Percentiles rank a stretch among this genome's conserved stretches.
Evolutionary conservation across 92 coral and sea anemone genomes (phyloP).

Genomic region (Hydrozoanthus gracilis): DNA sequence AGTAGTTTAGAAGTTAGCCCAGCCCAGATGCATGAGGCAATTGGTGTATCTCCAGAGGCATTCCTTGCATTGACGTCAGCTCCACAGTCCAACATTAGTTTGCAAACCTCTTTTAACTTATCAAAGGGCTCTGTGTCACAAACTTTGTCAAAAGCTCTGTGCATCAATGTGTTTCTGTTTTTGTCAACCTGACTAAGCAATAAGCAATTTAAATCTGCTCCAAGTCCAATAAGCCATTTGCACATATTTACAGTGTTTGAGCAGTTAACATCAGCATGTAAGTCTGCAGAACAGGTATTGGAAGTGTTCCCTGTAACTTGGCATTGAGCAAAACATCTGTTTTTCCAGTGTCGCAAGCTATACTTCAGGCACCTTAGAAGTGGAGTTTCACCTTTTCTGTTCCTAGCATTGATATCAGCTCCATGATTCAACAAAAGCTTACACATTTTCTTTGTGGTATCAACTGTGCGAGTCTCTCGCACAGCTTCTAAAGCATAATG

Average conservation of each 20-base stretch:
- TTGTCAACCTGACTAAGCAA: neutral
- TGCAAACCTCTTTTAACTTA: slow-evolving; percentile 1
- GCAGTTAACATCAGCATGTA: neutral
- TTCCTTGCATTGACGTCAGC: slow-evolving; percentile 10
- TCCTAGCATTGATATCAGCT: slow-evolving; percentile 19
- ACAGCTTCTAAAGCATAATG: slow-evolving; percentile 2
- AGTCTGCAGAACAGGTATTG: neutral
- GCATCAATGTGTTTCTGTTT: slow-evolving; percentile 1
- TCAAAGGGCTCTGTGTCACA: neutral
- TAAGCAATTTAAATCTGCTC: slow-evolving; percentile 1
- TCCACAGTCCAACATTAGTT: neutral
- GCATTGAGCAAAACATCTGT: neutral
- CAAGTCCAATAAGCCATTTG: slow-evolving; percentile 5
- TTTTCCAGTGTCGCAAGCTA: neutral
- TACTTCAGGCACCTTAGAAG: slow-evolving; percentile 8
- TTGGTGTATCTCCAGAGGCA: neutral
- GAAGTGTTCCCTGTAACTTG: neutral
- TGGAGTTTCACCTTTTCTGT: slow-evolving; percentile 22
- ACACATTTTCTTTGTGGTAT: slow-evolving; percentile 4
- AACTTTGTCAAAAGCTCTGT: neutral
- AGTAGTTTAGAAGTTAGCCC: too few species aligned
- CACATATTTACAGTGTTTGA: slow-evolving; percentile 31
- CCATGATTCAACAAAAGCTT: slow-evolving; percentile 18
- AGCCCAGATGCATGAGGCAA: neutral
- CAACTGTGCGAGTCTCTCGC: neutral